Conservation (phyloP, 2,797 vertebrate genomes). For the Tamandua tetradactyla region DNA sequence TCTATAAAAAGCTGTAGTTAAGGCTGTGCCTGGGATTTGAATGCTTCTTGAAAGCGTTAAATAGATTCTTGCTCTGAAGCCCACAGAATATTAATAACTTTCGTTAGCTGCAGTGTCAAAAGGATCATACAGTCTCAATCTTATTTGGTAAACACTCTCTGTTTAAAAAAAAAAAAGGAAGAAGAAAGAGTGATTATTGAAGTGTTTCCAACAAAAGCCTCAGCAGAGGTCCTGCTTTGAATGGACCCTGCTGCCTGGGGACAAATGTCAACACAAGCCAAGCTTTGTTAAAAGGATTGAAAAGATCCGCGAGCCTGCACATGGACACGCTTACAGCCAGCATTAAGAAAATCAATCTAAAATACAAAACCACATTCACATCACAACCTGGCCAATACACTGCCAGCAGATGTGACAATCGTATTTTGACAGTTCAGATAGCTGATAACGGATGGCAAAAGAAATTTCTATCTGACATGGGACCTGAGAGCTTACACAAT, state of each 20-base stretch:
- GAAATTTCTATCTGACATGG: slow-evolving; percentile 63
- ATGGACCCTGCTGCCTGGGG: slow-evolving; percentile 64
- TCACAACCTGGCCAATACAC: slow-evolving; percentile 55
- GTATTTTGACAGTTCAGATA: slow-evolving; percentile 76
- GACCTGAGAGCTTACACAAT: slow-evolving; percentile 59
- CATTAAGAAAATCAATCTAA: slow-evolving; percentile 77
- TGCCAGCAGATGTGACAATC: slow-evolving; percentile 74
- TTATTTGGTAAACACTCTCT: slow-evolving; percentile 73
- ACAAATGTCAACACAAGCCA: slow-evolving; percentile 74
- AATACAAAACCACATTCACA: slow-evolving; percentile 53
- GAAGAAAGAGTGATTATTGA: slow-evolving; percentile 67
- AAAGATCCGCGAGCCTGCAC: slow-evolving; percentile 5
- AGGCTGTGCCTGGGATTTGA: slow-evolving; percentile 65
- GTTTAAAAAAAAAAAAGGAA: background rate
- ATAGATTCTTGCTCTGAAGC: slow-evolving; percentile 61
- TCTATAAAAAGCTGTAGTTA: slow-evolving; percentile 66
- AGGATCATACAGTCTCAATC: slow-evolving; percentile 60
- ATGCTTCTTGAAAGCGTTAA: slow-evolving; percentile 72
- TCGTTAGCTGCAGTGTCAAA: slow-evolving; percentile 56
- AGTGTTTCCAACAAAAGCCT: slow-evolving; percentile 68
- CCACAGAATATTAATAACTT: slow-evolving; percentile 76
- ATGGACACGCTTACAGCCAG: slow-evolving; percentile 50
- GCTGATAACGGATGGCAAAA: slow-evolving; percentile 70
- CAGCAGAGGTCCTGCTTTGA: slow-evolving; percentile 58
- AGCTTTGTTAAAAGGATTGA: slow-evolving; percentile 71